Percentiles rank a stretch among this genome's conserved stretches.
These are phyloP conservation scores for Mesembrinibis cayennensis DNA, from an alignment of 2,113 vertebrate species.

Conservation along the genomic window DNA sequence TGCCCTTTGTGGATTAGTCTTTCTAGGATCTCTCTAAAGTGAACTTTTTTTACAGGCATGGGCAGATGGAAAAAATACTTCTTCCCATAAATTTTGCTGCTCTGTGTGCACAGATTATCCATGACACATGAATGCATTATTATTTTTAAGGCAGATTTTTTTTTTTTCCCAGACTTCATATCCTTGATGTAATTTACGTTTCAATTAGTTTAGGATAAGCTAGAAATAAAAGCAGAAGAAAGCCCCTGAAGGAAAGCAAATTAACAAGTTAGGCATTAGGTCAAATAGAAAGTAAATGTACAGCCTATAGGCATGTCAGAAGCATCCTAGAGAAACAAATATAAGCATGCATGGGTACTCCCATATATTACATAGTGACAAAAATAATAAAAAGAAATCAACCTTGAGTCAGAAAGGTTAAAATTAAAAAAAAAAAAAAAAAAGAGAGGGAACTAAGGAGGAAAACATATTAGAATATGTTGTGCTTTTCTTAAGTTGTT, in stretches of 20 bases:
- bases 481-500: neutral
- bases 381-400: neutral
- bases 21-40: neutral
- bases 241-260: neutral
- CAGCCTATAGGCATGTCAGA: neutral
- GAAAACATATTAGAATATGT: neutral
- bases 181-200: neutral
- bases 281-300: neutral
- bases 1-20: neutral
- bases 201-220: neutral
- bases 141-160: neutral
- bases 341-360: neutral
- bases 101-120: neutral
- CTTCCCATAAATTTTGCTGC: neutral
- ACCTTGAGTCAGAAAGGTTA: neutral
- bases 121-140: neutral
- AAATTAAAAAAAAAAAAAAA: neutral
- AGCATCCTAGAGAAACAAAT: neutral
- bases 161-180: neutral
- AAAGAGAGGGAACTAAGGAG: neutral
- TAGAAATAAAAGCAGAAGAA: neutral
- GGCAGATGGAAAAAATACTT: neutral
- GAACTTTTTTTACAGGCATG: neutral
- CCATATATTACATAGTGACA: neutral
- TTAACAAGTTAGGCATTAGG: neutral